These are phyloP conservation scores for Theristicus caerulescens DNA, from an alignment of 2,113 vertebrate species.

Conservation along the genomic window DNA sequence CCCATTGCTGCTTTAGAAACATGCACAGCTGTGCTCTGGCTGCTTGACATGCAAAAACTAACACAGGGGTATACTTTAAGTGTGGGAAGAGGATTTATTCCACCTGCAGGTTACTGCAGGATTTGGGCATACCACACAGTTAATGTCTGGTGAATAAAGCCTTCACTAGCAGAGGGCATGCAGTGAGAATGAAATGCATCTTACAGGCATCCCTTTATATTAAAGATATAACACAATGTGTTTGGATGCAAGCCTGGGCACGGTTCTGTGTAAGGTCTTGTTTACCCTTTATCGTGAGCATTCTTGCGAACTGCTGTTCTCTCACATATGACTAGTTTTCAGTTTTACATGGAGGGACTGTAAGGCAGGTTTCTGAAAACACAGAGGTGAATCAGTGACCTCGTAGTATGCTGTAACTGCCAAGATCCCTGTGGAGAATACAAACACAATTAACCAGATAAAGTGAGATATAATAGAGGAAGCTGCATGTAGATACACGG, in stretches of 20 bases:
- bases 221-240: not conserved
- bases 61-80: not conserved
- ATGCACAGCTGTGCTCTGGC: not conserved
- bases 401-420: not conserved
- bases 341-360: not conserved
- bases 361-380: not conserved
- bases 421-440: not conserved
- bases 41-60: not conserved
- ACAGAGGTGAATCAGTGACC: not conserved
- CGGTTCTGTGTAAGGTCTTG: not conserved
- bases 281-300: not conserved
- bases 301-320: not conserved
- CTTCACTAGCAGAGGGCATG: not conserved
- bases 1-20: not conserved
- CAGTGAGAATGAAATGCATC: not conserved
- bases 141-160: not conserved
- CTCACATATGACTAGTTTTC: not conserved
- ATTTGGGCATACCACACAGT: not conserved
- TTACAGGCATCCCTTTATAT: not conserved
- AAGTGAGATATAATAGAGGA: not conserved
- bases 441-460: not conserved
- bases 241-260: not conserved
- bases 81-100: not conserved
- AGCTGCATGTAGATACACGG: not conserved
- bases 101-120: not conserved